Evolutionary conservation across 2,797 vertebrate species (phyloP).

Genomic region (Premnoplex brunnescens): DNA sequence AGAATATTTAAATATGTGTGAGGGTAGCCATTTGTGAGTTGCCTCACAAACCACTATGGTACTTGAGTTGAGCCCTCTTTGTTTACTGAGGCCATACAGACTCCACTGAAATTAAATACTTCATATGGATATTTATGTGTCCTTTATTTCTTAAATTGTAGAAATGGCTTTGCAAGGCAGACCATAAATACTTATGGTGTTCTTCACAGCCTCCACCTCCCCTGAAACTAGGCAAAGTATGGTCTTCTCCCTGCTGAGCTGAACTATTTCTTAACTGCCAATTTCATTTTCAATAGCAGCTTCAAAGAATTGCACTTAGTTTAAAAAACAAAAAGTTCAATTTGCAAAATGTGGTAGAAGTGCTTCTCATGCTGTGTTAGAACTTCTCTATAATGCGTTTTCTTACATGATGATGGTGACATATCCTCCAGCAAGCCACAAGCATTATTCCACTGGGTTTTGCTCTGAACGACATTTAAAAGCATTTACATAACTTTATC

Average conservation of each 20-base stretch:
- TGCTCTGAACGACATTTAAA: too few species aligned
- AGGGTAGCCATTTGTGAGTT: not conserved
- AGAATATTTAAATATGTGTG: not conserved
- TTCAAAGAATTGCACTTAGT: not conserved
- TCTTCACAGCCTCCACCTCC: not conserved
- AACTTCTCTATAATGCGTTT: too few species aligned
- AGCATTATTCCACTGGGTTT: too few species aligned
- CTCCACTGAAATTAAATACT: not conserved
- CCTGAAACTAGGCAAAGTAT: not conserved
- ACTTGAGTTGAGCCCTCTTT: not conserved
- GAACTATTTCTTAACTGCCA: not conserved
- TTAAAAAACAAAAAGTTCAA: too few species aligned
- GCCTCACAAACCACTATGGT: not conserved
- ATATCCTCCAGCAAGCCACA: too few species aligned
- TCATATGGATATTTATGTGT: not conserved
- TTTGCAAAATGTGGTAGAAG: too few species aligned
- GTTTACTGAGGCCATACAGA: not conserved
- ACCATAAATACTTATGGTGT: not conserved
- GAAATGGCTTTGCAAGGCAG: slow-evolving; percentile 21
- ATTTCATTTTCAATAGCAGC: not conserved
- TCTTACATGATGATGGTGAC: too few species aligned
- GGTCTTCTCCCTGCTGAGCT: not conserved
- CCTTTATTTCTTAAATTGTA: not conserved
- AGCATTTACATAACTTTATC: too few species aligned
- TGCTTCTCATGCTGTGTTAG: too few species aligned